Percentiles rank a stretch among this genome's conserved stretches.
Conservation (phyloP, 2,888 invertebrate genomes). For the Diadegma fenestrale region DNA sequence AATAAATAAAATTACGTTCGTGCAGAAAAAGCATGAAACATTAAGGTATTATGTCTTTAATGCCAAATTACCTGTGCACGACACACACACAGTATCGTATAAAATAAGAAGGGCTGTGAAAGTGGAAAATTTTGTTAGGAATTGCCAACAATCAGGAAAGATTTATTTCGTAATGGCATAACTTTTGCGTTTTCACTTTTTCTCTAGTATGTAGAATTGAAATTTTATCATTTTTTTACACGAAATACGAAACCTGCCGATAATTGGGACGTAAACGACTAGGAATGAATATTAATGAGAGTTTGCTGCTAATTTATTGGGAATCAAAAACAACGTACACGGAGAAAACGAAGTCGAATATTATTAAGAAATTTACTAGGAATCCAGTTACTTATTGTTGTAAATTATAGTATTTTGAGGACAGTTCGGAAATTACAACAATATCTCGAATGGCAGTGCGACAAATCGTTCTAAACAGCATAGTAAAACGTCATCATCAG, state of each 20-base stretch:
- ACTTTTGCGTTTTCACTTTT: slow-evolving; percentile 26
- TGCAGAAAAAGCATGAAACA: neutral
- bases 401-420: too few species aligned
- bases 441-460: too few species aligned
- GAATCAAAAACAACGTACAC: slow-evolving; percentile 21
- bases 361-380: too few species aligned
- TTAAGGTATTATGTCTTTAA: neutral
- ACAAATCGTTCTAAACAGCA: too few species aligned
- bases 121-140: slow-evolving; percentile 39
- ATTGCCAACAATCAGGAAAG: slow-evolving; percentile 30
- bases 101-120: slow-evolving; percentile 29
- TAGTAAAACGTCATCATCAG: too few species aligned
- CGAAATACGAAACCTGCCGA: neutral
- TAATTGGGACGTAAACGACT: neutral
- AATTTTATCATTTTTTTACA: neutral
- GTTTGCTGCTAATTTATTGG: neutral
- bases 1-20: neutral
- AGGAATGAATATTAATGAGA: neutral
- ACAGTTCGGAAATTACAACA: too few species aligned
- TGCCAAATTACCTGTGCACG: neutral
- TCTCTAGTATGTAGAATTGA: neutral
- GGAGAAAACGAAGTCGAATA: too few species aligned
- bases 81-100: neutral
- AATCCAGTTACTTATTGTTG: too few species aligned
- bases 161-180: slow-evolving; percentile 15